Conservation (phyloP, 2,113 vertebrate genomes). For the Steatornis caripensis region DNA sequence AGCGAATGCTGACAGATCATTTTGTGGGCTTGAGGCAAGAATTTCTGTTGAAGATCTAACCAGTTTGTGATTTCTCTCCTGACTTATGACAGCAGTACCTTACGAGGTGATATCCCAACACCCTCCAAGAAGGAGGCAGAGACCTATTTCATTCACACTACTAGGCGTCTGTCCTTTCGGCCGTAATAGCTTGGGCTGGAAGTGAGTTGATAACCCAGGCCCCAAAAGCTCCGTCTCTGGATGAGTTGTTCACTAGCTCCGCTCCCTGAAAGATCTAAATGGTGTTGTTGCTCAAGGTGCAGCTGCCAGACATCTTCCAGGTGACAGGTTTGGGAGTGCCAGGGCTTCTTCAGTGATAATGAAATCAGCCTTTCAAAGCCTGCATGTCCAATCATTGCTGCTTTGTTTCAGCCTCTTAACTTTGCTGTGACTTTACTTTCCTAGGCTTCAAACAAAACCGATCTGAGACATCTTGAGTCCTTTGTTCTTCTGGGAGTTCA, state of each 20-base stretch:
- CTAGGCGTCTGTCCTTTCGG: not conserved
- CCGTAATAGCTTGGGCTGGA: not conserved
- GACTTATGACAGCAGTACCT: not conserved
- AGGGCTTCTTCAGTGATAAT: not conserved
- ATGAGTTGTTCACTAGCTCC: not conserved
- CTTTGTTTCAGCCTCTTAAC: slow-evolving; percentile 63
- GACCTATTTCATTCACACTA: not conserved
- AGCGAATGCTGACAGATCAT: not conserved
- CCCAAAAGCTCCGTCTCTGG: not conserved
- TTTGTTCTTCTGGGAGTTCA: slow-evolving; percentile 62
- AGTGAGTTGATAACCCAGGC: not conserved
- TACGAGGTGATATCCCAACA: not conserved
- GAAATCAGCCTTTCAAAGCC: slow-evolving; percentile 17
- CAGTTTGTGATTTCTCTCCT: not conserved
- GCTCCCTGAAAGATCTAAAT: not conserved
- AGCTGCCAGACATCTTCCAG: not conserved
- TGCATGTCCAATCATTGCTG: slow-evolving; percentile 16
- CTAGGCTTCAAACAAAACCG: slow-evolving; percentile 46
- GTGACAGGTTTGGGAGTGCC: not conserved
- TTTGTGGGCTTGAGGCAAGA: not conserved
- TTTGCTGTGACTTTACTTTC: slow-evolving; percentile 50
- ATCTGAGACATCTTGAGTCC: slow-evolving; percentile 36
- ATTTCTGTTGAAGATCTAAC: not conserved
- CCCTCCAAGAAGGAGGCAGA: not conserved
- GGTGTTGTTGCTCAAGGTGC: not conserved